Percentiles rank a stretch among this genome's conserved stretches.
These are phyloP conservation scores for Oceanites oceanicus DNA, from an alignment of 2,113 vertebrate species.

Conservation along the genomic window DNA sequence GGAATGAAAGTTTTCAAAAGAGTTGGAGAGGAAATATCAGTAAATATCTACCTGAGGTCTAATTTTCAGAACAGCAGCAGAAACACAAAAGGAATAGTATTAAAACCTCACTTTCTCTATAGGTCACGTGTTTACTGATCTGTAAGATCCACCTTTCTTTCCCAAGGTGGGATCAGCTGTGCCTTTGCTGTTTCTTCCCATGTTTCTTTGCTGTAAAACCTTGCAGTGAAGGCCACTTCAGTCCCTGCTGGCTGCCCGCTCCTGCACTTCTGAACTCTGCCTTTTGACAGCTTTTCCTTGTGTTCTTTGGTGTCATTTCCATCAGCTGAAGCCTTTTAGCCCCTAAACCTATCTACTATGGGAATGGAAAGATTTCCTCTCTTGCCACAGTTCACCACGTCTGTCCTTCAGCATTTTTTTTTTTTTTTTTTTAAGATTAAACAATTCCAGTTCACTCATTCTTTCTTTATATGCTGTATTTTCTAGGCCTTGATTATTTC, in stretches of 20 bases:
- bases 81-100: neutral
- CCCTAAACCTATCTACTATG: neutral
- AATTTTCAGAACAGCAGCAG: neutral
- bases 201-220: neutral
- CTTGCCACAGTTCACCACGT: neutral
- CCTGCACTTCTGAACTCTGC: neutral
- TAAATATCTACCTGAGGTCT: neutral
- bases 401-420: neutral
- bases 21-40: neutral
- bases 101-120: neutral
- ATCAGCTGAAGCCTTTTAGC: neutral
- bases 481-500: neutral
- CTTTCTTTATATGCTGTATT: neutral
- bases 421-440: neutral
- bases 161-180: neutral
- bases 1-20: neutral
- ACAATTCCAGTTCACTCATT: neutral
- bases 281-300: neutral
- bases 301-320: neutral
- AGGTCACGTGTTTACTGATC: neutral
- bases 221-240: neutral
- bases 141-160: neutral
- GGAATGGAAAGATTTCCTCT: neutral
- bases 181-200: neutral
- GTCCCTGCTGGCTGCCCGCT: neutral